Base-by-base conservation (phyloP, 2,888 invertebrate genomes). In the Nomada ruficornis region DNA sequence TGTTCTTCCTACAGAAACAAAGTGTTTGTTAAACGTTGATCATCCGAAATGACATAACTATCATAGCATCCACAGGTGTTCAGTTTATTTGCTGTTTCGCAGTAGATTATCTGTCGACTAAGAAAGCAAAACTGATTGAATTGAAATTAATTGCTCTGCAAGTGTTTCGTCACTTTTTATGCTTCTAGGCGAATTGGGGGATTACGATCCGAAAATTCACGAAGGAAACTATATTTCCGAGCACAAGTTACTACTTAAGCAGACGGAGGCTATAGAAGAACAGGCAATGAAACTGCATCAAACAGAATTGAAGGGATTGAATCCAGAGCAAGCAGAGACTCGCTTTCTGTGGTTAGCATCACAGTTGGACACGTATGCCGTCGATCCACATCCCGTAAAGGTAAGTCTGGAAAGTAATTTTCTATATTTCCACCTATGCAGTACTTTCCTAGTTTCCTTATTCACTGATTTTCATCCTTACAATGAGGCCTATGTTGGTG, bases 321-420 rank as follows among this genome's bases (percentile, higher is more conserved):
- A 97, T 68, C 96, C 98, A 2, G 96, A 97, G 74, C 97, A 98
- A 90, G 97, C 98, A 0, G 99, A 99, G 94, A 96, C 96, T 80
- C 96, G 97, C 88, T 99, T 99, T 94, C 96, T 99, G 90, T 97
- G 97, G 94, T 97, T 98, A 90, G 98, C 98, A 59, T 97, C 98
- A 87, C 96, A 97, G 86, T 95, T 99, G 77, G 99, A 99, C 94
- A 99, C 99, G 0, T 99, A 99, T 92, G 99, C 99, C 42, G 98
- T 99, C 52, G 99, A 99, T 94, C 99, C 99, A 13, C 98, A 99
- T 95, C 98, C 98, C 80, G 99, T 99, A 47, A 99, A 99, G 96
- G 98, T 98, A 94, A 89, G 79, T 29, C 65, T 73, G 15, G n/a
- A 26, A 42, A 50, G 18, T 42, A 55, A 50, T 26, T 20, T 11